Base-by-base conservation (phyloP, 2,113 vertebrate species). In the Hassar affinis region DNA sequence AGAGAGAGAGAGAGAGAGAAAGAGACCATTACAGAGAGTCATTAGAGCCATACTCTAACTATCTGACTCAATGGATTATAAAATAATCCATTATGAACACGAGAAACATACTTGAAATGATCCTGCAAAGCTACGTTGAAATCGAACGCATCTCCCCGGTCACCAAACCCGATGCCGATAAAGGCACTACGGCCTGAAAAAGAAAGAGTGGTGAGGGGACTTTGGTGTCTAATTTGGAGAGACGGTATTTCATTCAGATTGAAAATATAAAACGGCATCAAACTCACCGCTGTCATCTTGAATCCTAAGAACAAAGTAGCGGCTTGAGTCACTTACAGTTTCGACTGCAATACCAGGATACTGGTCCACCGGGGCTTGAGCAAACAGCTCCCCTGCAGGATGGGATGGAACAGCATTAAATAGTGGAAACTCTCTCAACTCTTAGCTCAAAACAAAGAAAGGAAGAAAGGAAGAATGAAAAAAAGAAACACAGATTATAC, bases 41-140 rank as follows among this genome's bases (percentile, higher is more conserved):
- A 78, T 49, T 30, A 45, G 3, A 62, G 12, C 5, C n/a, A 52
- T 33, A 75, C 27, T 20, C 49, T 75, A 75, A 30, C 6, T 54
- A 2, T 17, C 11, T 18, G 7, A 75, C n/a, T 9, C 27, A 56
- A 35, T 25, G 51, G 30, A 18, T 6, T 49, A 59, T 74, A 59
- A 59, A 74, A 27, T 9, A 18, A 27, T 5, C 18, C 27, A 8
- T 59, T n/a, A 59, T 49, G 6, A 56, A 4, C 25, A 78, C 14
- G 6, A 30, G 6, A 38, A 51, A 78, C 87, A 59, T 92, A 98
- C 98, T 99, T 99, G 91, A 99, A 99, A 89, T 99, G 98, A 91
- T 99, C 97, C 92, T 99, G 98, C 86, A 99, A 94, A 47, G 97
- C 94, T 51, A 99, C 98, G 25, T 99, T 99, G 91, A 99, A 99